Evolutionary conservation across 2,888 invertebrate species (phyloP).

Genomic region (Rhamnusium bicolor): DNA sequence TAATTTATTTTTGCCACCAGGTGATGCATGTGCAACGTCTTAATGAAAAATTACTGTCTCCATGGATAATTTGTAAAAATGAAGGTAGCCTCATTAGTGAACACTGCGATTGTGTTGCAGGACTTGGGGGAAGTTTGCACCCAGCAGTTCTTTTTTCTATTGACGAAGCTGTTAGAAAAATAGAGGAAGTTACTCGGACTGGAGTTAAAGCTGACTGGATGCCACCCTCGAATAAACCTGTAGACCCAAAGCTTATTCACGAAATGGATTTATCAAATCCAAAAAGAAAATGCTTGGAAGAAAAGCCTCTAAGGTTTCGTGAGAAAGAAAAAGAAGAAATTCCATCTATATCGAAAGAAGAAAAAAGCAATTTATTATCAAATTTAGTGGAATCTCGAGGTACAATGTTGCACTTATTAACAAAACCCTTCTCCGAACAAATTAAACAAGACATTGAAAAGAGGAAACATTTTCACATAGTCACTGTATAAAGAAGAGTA

Average conservation of each 20-base stretch:
- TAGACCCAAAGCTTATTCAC: not conserved
- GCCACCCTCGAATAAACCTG: not conserved
- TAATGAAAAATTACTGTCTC: too few species aligned
- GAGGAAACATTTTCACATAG: not conserved
- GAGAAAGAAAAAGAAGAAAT: not conserved
- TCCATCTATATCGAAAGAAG: not conserved
- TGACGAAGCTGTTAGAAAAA: not conserved
- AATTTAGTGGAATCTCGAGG: not conserved
- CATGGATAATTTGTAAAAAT: too few species aligned
- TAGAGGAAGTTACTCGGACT: not conserved
- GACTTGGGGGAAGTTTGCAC: too few species aligned
- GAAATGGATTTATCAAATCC: not conserved
- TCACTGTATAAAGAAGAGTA: not conserved
- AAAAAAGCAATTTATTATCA: not conserved
- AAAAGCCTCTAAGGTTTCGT: not conserved
- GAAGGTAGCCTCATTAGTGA: too few species aligned
- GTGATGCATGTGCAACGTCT: too few species aligned
- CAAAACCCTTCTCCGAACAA: not conserved
- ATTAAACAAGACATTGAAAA: not conserved
- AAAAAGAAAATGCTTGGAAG: not conserved
- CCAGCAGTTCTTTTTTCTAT: not conserved
- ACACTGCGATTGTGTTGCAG: too few species aligned
- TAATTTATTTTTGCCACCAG: too few species aligned
- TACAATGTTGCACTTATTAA: not conserved
- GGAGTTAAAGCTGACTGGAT: not conserved